These are phyloP conservation scores for Syrrhaptes paradoxus DNA, from an alignment of 2,113 vertebrate species.

Conservation along the genomic window DNA sequence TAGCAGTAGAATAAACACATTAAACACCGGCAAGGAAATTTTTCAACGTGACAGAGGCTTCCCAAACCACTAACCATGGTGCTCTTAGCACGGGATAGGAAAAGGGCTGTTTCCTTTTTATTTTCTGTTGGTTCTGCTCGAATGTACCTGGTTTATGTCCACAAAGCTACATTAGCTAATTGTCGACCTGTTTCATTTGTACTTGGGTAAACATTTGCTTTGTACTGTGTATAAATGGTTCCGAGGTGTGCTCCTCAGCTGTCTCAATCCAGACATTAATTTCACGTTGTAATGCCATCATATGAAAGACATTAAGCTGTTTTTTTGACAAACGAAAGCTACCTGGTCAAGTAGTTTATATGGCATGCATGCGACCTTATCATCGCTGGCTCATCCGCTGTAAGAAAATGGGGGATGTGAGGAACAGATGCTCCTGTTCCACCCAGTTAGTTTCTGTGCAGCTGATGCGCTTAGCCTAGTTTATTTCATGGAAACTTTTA, in stretches of 20 bases:
- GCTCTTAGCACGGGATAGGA: constrained; percentile 53
- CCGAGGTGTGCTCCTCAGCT: constrained; percentile 73
- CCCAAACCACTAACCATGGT: constrained; percentile 55
- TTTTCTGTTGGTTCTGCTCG: constrained; percentile 73
- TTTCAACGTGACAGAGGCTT: constrained; percentile 57
- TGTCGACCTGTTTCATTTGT: constrained; percentile 72
- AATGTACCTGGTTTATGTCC: constrained; percentile 78
- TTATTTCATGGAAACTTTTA: constrained; percentile 58
- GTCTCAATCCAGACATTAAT: constrained; percentile 64
- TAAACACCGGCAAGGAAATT: constrained; percentile 41
- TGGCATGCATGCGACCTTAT: constrained; percentile 1
- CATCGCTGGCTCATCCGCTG: neutral
- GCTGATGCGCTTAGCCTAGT: constrained; percentile 55
- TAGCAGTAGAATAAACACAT: constrained; percentile 34
- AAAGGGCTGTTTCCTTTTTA: constrained; percentile 70
- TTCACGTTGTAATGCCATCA: constrained; percentile 71
- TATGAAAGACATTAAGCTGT: constrained; percentile 69
- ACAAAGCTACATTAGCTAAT: constrained; percentile 78
- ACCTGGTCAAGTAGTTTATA: constrained; percentile 50
- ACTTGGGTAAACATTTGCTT: constrained; percentile 75
- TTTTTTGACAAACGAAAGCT: constrained; percentile 72
- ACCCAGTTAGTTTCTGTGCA: constrained; percentile 44
- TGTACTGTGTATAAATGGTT: constrained; percentile 73
- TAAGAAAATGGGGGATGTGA: constrained; percentile 15
- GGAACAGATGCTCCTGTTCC: constrained; percentile 61